Evolutionary conservation across 2,113 vertebrate species (phyloP), one percentile per base, ranked within the genome.

Genomic region (Marmota flaviventris): DNA sequence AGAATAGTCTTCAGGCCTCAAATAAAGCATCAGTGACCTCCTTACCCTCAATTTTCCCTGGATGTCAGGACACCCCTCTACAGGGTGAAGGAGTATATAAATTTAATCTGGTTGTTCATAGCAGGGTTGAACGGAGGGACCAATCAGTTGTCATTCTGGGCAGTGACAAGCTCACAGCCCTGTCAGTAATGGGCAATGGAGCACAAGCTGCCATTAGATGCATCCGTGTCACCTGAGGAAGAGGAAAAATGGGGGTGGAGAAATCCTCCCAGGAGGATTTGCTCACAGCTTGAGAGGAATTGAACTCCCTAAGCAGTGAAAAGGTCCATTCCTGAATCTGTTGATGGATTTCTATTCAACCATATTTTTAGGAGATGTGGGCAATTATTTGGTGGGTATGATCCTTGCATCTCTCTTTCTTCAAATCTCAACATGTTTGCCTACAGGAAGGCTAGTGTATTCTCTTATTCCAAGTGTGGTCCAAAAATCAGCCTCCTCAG

Each of bases 71-170:
- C 45, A 91, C 79, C 25, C 87, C 85, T 97, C 96, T 48, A 69
- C 39, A 25, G 90, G 91, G 81, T 72, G 96, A 97, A 83, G 95
- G 73, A 95, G 92, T 96, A 37, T 93, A 97, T 95, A 96, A 90
- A 98, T 97, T 95, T 97, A 97, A 98, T 97, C 86, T 97, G 96
- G 87, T 88, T 92, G 81, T 79, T 96, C 97, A 95, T 78, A 97
- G 82, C 85, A 95, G 42, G 78, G 77, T 83, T 92, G 95, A 97
- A 90, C 95, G 81, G 90, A 95, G 67, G 95, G 93, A 69, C 94
- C 39, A 17, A 89, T 96, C 94, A 56, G 53, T 67, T 97, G 97
- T 97, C 96, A 97, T 67, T 97, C 87, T 70, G 39, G 67, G 48
- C 65, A 69, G 76, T 95, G 97, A 97, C 91, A 96, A 90, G 96